Conservation (phyloP, 2,797 vertebrate genomes). For the Psittacula echo region DNA sequence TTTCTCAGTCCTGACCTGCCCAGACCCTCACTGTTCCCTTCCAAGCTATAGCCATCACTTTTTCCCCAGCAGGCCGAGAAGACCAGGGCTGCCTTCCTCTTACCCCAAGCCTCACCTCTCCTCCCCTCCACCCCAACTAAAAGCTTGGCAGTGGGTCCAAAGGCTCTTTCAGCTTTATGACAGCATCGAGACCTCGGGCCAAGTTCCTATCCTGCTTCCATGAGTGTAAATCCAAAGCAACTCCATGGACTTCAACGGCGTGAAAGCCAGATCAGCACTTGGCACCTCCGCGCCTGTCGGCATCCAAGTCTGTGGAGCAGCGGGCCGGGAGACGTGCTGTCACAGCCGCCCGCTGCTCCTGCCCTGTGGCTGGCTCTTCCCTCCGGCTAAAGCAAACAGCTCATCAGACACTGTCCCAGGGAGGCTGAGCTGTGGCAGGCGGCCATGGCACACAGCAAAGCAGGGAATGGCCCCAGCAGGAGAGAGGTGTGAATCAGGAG, state of each 20-base stretch:
- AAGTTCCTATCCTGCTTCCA: background rate
- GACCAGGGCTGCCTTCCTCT: background rate
- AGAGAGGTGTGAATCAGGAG: background rate
- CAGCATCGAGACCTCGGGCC: background rate
- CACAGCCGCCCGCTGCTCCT: background rate
- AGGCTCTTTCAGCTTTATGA: background rate
- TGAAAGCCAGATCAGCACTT: slow-evolving; percentile 31
- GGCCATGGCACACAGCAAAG: background rate
- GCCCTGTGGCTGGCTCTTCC: background rate
- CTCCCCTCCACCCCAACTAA: background rate
- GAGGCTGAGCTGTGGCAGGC: background rate
- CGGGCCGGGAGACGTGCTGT: background rate
- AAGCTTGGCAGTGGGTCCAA: background rate
- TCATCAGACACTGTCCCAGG: background rate
- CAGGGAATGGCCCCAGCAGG: background rate
- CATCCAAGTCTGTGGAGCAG: background rate
- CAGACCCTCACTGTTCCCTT: accelerated
- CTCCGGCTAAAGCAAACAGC: slow-evolving; percentile 43
- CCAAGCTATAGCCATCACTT: background rate
- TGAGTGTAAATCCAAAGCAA: background rate
- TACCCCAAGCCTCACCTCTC: background rate
- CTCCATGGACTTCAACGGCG: background rate
- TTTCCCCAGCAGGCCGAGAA: background rate
- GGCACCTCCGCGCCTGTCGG: background rate
- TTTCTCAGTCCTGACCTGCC: background rate